Evolutionary conservation across 1,140 invertebrate genomes (phyloP), one percentile per base, ranked within the genome.

Genomic region (Drosophila jambulina): DNA sequence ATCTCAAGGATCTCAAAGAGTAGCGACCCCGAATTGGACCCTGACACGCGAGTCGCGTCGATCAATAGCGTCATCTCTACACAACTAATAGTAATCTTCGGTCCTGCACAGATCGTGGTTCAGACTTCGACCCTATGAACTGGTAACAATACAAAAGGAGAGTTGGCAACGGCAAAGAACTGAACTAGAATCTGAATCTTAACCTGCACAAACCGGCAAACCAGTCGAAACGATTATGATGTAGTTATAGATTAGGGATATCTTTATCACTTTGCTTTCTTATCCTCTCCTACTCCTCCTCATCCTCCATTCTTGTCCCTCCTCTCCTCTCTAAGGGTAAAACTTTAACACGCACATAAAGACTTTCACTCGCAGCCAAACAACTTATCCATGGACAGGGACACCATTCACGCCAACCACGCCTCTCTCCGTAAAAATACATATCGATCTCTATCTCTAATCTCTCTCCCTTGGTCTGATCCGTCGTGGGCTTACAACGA

Each of bases 401-500:
- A 32, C 34, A 25, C 36, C 63, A 64, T 51, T 10, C 49, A 70
- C 45, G 12, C 34, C 36, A n/a, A 25, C 46, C 46, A 27, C 27
- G 4, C 57, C 29, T 13, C 62, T 29, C 36, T 56, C 62, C 63
- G 21, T 78, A 79, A 79, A 79, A 79, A 79, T 79, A 75, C 67
- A 62, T 83, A 60, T 68, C 63, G 49, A 75, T 75, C 57, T 72
- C 57, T 72, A 77, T 84, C 68, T 80, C 70, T 70, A 49, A 49
- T 78, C 75, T 71, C 62, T 76, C 65, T 80, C 67, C 79, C 69
- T 82, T 82, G 63, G 80, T 78, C 74, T 12, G 53, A 32, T 38
- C 29, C 36, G 25, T 8, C 34, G 27, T 19, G 42, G 56, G 45
- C 62, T 95, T 95, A 98, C 87, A 98, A 95, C 40, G 97, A 98